Conservation (phyloP, 2,113 vertebrate species). For the Protobothrops flavoviridis region DNA sequence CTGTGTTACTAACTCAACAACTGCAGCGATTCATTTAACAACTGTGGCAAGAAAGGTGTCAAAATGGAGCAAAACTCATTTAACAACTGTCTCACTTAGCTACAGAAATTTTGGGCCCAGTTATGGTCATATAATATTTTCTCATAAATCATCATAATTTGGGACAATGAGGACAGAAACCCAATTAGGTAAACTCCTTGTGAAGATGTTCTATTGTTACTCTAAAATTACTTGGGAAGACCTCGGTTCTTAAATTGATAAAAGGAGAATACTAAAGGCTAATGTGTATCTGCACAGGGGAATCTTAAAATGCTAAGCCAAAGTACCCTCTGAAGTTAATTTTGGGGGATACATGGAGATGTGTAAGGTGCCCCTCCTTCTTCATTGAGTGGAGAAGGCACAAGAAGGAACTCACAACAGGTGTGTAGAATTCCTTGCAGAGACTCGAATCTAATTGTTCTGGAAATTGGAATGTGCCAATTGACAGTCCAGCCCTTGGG, state of each 20-base stretch:
- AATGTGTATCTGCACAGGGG: not conserved
- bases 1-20: too few species aligned
- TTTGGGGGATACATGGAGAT: not conserved
- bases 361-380: not conserved
- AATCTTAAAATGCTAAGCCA: not conserved
- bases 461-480: not conserved
- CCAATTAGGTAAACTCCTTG: not conserved
- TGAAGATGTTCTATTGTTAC: not conserved
- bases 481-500: not conserved
- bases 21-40: too few species aligned
- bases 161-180: not conserved
- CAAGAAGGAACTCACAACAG: not conserved
- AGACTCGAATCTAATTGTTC: not conserved
- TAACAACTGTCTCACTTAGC: too few species aligned
- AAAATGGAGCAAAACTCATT: too few species aligned
- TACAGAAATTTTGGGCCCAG: too few species aligned
- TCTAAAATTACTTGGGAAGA: not conserved
- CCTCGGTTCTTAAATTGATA: not conserved
- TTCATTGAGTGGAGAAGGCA: not conserved
- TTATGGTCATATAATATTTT: not conserved
- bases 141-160: not conserved
- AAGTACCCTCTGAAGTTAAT: constrained; percentile 8
- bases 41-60: too few species aligned
- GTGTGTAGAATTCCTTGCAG: not conserved
- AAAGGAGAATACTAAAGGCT: not conserved